Conservation (phyloP, 2,113 vertebrate species). For the Furnarius figulus region DNA sequence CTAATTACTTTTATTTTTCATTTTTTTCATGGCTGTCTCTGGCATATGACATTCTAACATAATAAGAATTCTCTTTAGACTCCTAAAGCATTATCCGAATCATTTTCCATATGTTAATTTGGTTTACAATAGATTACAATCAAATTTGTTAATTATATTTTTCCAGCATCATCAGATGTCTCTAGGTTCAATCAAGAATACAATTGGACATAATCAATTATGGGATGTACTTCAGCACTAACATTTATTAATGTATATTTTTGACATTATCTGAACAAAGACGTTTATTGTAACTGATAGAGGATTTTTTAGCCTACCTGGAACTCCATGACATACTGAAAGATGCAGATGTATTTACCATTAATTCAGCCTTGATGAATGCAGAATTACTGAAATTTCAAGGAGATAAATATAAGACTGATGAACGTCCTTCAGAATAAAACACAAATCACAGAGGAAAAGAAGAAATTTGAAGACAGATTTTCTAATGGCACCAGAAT, state of each 20-base stretch:
- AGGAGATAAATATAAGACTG: not conserved
- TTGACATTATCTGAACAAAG: not conserved
- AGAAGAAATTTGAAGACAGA: not conserved
- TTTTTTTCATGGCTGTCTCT: not conserved
- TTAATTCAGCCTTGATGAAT: not conserved
- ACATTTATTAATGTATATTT: not conserved
- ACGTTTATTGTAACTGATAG: not conserved
- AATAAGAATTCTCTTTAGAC: not conserved
- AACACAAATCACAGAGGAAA: not conserved
- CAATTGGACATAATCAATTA: not conserved
- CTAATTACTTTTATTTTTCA: slow-evolving; percentile 3
- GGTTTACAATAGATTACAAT: not conserved
- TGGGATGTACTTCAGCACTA: not conserved
- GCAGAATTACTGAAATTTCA: not conserved
- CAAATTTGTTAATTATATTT: slow-evolving; percentile 18
- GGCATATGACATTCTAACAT: not conserved
- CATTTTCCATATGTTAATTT: not conserved
- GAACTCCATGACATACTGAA: not conserved
- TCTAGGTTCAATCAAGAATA: not conserved
- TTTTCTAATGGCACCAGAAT: not conserved
- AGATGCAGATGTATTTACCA: not conserved
- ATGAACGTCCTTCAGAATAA: not conserved
- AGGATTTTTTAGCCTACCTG: not conserved
- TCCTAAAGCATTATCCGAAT: not conserved
- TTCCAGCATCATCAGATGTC: not conserved